Evolutionary conservation across 2,888 invertebrate genomes (phyloP), one percentile per base, ranked within the genome.

Genomic region (Sminthurides aquaticus): DNA sequence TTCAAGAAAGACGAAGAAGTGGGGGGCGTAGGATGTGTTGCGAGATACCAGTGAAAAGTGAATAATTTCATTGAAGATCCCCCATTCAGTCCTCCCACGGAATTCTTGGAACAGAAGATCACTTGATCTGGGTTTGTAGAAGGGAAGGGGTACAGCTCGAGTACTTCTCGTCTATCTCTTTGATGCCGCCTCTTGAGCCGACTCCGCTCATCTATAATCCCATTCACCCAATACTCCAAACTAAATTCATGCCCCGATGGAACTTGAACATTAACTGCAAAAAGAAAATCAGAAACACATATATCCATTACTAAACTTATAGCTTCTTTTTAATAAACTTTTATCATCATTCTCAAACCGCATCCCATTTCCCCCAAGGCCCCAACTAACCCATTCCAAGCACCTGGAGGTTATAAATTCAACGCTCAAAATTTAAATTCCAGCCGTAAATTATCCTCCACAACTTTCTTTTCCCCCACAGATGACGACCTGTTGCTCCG

Each of bases 31-130:
- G 62, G 70, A 62, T 62, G 69, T n/a, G 62, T 66, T 49, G 69
- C 72, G 57, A 74, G 68, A 49, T 67, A 70, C 72, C 72, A 74
- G 65, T 69, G 66, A 58, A 74, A 74, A 43, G 69, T 69, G 64
- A 69, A 71, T 64, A 69, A 65, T 65, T 70, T 66, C 59, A 67
- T 63, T 8, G 65, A 63, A 11, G 69, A 57, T 25, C 69, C 70
- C 61, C 69, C 66, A 63, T 72, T 71, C 27, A 70, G 65, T 57
- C 74, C 74, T 24, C 70, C 72, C 20, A 74, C 54, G 25, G 71
- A 70, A 49, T 69, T 70, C 65, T 71, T 74, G 49, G 70, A 72
- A 62, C 74, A 74, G 64, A 68, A 69, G 49, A 66, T 62, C 29
- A 69, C 67, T 48, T 68, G 67, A 55, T 69, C 66, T 5, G 56